phyloP scores from a whole-genome alignment of 2,888 invertebrate genomes.

The Drosophila bunnanda region DNA sequence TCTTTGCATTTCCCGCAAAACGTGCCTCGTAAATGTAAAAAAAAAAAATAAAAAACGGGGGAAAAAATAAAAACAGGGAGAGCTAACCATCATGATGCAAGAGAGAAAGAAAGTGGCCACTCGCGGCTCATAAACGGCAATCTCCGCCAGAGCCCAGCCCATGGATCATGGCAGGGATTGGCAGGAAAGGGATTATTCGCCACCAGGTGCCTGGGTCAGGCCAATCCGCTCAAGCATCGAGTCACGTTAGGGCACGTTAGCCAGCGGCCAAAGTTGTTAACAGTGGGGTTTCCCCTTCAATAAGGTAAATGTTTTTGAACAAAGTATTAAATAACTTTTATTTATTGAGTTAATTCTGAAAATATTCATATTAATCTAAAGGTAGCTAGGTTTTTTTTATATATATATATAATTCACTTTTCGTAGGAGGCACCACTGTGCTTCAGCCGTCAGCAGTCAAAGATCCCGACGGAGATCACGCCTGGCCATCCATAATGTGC shows the following conservation, averaged over 20 bases:
- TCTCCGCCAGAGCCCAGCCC: conserved; percentile 42
- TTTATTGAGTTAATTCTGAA: background rate
- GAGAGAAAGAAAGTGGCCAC: conserved; percentile 72
- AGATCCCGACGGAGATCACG: conserved; percentile 42
- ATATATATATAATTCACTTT: background rate
- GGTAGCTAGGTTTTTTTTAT: background rate
- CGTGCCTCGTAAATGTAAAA: conserved; percentile 57
- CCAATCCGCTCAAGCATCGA: conserved; percentile 54
- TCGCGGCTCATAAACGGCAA: conserved; percentile 68
- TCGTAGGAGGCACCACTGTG: background rate
- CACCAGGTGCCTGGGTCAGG: conserved; percentile 68
- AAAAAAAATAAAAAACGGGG: background rate
- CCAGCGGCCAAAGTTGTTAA: conserved; percentile 21
- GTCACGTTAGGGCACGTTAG: conserved; percentile 73
- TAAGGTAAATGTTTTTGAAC: background rate
- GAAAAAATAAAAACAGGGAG: conserved; percentile 15
- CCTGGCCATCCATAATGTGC: conserved; percentile 69
- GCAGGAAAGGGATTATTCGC: conserved; percentile 28
- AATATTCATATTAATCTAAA: background rate
- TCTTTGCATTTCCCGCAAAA: conserved; percentile 76
- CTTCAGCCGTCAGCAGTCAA: conserved; percentile 10
- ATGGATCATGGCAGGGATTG: conserved; percentile 25
- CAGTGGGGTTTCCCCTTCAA: background rate
- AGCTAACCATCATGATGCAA: conserved; percentile 68
- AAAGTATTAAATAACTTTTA: background rate